Conservation (phyloP, 2,113 vertebrate species). For the Saguinus midas region DNA sequence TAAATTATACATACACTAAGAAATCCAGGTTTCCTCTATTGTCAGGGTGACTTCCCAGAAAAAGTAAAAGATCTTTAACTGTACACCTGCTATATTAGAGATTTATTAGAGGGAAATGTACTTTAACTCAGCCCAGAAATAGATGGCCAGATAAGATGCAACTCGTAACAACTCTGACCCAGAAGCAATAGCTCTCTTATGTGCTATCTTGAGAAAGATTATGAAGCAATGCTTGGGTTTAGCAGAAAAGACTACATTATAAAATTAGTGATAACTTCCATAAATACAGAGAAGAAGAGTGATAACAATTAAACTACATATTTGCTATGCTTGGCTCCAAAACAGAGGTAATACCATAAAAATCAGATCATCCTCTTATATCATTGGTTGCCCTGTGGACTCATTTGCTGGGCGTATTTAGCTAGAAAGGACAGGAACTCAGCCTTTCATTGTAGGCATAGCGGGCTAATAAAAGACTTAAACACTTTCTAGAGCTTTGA, state of each 20-base stretch:
- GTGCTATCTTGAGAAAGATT: not conserved
- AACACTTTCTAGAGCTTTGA: not conserved
- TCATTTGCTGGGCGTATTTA: not conserved
- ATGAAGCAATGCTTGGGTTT: not conserved
- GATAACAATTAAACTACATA: not conserved
- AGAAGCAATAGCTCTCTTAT: not conserved
- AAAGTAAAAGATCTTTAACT: not conserved
- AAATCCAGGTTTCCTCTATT: not conserved
- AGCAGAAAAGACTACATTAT: not conserved
- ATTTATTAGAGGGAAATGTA: not conserved
- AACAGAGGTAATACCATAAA: not conserved
- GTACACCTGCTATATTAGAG: not conserved
- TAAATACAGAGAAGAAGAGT: not conserved
- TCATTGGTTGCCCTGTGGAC: not conserved
- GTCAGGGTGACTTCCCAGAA: not conserved
- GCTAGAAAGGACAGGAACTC: not conserved
- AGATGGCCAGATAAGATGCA: too few relatives aligned
- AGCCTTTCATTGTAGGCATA: not conserved
- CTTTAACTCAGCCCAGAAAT: not conserved
- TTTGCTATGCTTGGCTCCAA: not conserved
- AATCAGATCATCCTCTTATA: not conserved
- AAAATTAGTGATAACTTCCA: not conserved
- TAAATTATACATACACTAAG: not conserved
- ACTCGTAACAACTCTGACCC: not conserved
- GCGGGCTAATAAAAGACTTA: not conserved